phyloP scores from a whole-genome alignment of 1,140 invertebrate species.

The Saxidomus purpurata region DNA sequence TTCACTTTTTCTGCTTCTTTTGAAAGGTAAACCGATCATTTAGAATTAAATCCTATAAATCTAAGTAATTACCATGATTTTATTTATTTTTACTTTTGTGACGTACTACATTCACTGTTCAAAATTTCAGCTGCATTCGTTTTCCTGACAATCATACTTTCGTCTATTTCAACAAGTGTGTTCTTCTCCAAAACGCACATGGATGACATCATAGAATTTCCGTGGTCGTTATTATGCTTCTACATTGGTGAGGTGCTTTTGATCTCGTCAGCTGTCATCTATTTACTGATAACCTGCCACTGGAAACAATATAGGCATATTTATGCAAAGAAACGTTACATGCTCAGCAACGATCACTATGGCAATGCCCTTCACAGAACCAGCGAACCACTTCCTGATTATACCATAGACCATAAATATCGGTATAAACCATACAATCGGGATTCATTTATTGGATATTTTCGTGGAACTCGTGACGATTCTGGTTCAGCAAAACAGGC shows the following conservation, averaged over 20 bases:
- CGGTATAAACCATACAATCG: constrained; percentile 45
- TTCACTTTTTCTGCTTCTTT: too few relatives aligned
- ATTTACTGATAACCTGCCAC: constrained; percentile 21
- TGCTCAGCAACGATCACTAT: neutral
- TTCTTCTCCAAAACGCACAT: constrained; percentile 41
- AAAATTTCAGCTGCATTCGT: constrained; percentile 41
- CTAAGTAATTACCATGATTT: too few relatives aligned
- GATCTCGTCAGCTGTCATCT: constrained; percentile 41
- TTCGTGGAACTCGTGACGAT: neutral
- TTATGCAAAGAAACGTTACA: constrained; percentile 35
- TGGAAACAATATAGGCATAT: constrained; percentile 47
- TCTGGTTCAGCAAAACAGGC: too few relatives aligned
- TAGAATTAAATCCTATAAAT: too few relatives aligned
- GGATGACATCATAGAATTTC: constrained; percentile 48
- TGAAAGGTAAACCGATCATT: too few relatives aligned
- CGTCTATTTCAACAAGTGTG: constrained; percentile 6
- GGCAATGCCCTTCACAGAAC: neutral
- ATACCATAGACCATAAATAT: neutral
- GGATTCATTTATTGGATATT: constrained; percentile 33
- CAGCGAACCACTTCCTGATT: constrained; percentile 37
- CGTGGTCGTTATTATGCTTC: constrained; percentile 31
- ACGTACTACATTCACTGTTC: neutral
- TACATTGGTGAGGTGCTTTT: constrained; percentile 11
- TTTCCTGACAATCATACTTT: constrained; percentile 42
- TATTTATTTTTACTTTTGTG: neutral